Evolutionary conservation across 2,797 vertebrate genomes (phyloP).

Genomic region (Rachycentron canadum): DNA sequence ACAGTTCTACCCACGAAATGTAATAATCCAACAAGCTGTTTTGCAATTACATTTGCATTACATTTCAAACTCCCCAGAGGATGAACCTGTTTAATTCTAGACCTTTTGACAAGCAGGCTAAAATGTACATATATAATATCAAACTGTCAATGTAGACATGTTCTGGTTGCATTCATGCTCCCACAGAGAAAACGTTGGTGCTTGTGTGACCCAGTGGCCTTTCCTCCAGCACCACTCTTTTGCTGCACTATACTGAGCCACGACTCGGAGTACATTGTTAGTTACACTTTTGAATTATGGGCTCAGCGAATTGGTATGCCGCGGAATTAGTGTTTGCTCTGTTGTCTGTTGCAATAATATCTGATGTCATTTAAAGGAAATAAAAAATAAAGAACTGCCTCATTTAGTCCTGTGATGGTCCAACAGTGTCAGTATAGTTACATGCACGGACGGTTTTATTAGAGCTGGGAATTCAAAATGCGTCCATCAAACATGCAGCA

Average conservation of each 20-base stretch:
- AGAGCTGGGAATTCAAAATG: not conserved
- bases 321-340: not conserved
- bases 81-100: not conserved
- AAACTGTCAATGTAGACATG: not conserved
- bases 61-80: not conserved
- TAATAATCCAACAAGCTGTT: not conserved
- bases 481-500: not conserved
- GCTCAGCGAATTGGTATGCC: not conserved
- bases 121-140: not conserved
- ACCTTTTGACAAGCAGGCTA: not conserved
- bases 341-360: not conserved
- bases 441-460: slow-evolving; percentile 1
- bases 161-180: not conserved
- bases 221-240: not conserved
- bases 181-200: not conserved
- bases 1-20: not conserved
- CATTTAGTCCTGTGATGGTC: not conserved
- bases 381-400: not conserved
- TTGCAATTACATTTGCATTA: not conserved
- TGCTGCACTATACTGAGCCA: not conserved
- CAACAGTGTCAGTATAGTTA: not conserved
- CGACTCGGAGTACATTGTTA: not conserved
- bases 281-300: not conserved
- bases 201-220: not conserved
- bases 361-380: not conserved